Base-by-base conservation (phyloP, 2,797 vertebrate genomes). In the Erpetoichthys calabaricus region DNA sequence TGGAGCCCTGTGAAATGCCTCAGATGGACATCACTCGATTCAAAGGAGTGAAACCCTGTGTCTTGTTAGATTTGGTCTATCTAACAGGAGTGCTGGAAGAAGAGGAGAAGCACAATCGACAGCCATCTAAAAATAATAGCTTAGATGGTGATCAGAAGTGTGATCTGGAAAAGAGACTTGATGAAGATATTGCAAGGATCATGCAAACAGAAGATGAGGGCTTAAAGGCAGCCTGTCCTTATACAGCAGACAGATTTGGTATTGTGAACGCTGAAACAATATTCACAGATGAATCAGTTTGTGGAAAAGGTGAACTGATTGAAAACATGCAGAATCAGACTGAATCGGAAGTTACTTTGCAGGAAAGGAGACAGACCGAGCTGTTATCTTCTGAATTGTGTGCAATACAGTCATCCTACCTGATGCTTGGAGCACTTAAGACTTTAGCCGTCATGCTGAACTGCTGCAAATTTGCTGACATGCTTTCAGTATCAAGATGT, bases 61-160 rank as follows among this genome's bases (percentile, higher is more conserved):
- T 86, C 61, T 61, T 89, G 65, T 76, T 87, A 62, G 82, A 89
- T 72, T 74, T 89, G 59, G 81, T 86, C 65, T 81, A 80, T 68
- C 73, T 87, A 68, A 85, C 84, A 51, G 81, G 85, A 57, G 72
- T 85, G 46, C 77, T 86, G 57, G 82, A 86, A 67, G 84, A 88
- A 58, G 81, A 76, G 54, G 80, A 78, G 43, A 77, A 68, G 43
- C 5, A 45, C 44, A 44, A 5, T 42, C 41, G 5, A 42, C 63
- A 68, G 7, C 44, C 45, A 2, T 52, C 51, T 3, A 73, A 60
- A 55, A 70, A 68, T 59, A 74, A 68, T 56, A 61, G 57, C 56
- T 50, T 62, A 1, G 82, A 82, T 49, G 67, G 58, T 8, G n/a
- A 51, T 42, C 69, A 67, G 5, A 73, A 74, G 44, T 63, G 57